Base-by-base conservation (phyloP, 2,113 vertebrate genomes). In the Octodon degus region DNA sequence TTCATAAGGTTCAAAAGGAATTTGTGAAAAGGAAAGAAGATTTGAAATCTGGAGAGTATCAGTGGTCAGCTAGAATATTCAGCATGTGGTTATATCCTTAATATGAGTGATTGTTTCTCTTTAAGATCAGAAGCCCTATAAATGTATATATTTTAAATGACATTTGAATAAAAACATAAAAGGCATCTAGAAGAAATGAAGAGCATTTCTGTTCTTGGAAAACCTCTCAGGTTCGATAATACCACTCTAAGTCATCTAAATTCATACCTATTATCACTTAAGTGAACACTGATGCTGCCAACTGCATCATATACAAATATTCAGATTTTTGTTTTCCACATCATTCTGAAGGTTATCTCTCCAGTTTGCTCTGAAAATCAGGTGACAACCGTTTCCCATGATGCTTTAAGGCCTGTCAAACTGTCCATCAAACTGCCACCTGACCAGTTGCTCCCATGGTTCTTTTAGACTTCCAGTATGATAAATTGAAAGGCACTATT, bases 331-430 rank as follows among this genome's bases (percentile, higher is more conserved):
- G 99, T 99, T 99, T 99, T 98, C 97, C 98, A 99, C 99, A 97
- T 99, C 99, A 99, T 98, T 98, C 98, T 99, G 99, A 99, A 99
- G 99, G 99, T 99, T 99, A 99, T 99, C 99, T 99, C 98, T 97
- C 98, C 97, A 98, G 98, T 99, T 43, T 97, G 98, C 98, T 98
- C 98, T 98, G 98, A 99, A 98, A 99, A 99, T 99, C 99, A 99
- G 99, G 99, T 99, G 99, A 99, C 99, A 99, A 98, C 99, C 98
- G 98, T 99, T 99, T 99, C 99, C 99, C 99, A 98, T 99, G 99
- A 99, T 99, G 99, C 99, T 99, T 98, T 98, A 99, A 99, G 98
- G 99, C 98, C 99, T 99, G 99, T 99, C 99, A 99, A 99, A 98
- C 98, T 99, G 99, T 99, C 99, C 99, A 98, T 99, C 99, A 99